Base-by-base conservation (phyloP, 1,140 invertebrate genomes). In the Philotrypesis tridentata region DNA sequence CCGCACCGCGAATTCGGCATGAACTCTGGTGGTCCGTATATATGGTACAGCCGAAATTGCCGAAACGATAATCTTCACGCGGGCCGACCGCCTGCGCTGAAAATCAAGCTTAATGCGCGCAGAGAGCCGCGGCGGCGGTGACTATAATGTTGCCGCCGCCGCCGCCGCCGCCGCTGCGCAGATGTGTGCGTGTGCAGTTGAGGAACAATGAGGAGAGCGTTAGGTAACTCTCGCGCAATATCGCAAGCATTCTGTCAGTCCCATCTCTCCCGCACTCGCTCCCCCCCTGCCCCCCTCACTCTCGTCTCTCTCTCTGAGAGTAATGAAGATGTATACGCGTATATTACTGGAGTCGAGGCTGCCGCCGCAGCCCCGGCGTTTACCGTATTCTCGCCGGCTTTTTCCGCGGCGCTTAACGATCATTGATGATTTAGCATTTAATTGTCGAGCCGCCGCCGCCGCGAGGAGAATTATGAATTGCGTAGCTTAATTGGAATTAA, bases 31-130 rank as follows among this genome's bases (percentile, higher is more conserved):
- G 61, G 61, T 2, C 61, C 61, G 61, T 21, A n/a, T n/a, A n/a
- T n/a, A n/a, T n/a, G n/a, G n/a, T n/a, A n/a, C n/a, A n/a, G 61
- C n/a, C 68, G 68, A 43, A 71, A 37, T 71, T 43, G 68, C 37
- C 68, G 33, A 71, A 71, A 71, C 68, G 68, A 71, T 71, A 71
- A 71, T 71, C 68, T 71, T 71, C 68, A 25, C 61, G 23, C 27
- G n/a, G n/a, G n/a, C n/a, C n/a, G 21, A 37, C 21, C 48, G 48
- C n/a, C n/a, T n/a, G n/a, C n/a, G 48, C 37, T 33, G 68, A 71
- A 40, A 71, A 71, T 71, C 68, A 68, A 68, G 67, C 29, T 68
- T 68, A 68, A 68, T 68, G 67, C 29, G 67, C 67, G 1, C 63
- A 23, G n/a, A n/a, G 33, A 29, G 33, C 31, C n/a, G n/a, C n/a